A percentile compares a stretch with the other conserved stretches of the same genome.
Evolutionary conservation across 2,797 vertebrate species (phyloP).

Genomic region (Sternarchorhynchus goeldii): DNA sequence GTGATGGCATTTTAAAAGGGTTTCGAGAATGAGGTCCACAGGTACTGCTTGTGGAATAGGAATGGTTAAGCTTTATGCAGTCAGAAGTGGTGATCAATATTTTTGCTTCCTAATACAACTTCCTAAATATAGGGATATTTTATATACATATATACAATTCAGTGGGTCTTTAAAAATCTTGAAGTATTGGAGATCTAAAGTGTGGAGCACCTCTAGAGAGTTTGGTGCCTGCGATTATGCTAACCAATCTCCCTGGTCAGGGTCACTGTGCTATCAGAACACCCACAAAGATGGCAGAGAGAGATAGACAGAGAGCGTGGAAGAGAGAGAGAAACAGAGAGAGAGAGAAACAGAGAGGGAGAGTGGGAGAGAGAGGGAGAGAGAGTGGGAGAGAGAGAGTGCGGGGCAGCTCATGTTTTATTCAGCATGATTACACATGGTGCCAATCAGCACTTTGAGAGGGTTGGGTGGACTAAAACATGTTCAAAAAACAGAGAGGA

Average conservation of each 20-base stretch:
- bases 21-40: neutral
- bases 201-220: constrained; percentile 1
- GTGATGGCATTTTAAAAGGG: constrained; percentile 30
- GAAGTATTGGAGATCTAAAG: constrained; percentile 16
- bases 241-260: constrained; percentile 36
- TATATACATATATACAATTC: neutral
- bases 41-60: neutral
- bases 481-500: constrained; percentile 7
- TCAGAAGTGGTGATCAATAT: neutral
- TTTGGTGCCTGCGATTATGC: constrained; percentile 42
- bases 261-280: constrained; percentile 12
- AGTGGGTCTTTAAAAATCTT: constrained; percentile 9
- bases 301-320: neutral
- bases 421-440: constrained; percentile 4
- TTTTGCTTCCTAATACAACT: too few relatives aligned
- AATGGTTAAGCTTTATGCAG: neutral
- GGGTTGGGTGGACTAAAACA: constrained; percentile 29
- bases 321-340: constrained; percentile 3
- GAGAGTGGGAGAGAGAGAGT: neutral
- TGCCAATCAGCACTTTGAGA: neutral
- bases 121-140: too few relatives aligned
- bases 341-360: constrained; percentile 33
- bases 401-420: constrained; percentile 24
- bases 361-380: neutral
- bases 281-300: constrained; percentile 3